A percentile compares a stretch with the other conserved stretches of the same genome.
Conservation (phyloP, 2,113 vertebrate species). For the Apaloderma vittatum region DNA sequence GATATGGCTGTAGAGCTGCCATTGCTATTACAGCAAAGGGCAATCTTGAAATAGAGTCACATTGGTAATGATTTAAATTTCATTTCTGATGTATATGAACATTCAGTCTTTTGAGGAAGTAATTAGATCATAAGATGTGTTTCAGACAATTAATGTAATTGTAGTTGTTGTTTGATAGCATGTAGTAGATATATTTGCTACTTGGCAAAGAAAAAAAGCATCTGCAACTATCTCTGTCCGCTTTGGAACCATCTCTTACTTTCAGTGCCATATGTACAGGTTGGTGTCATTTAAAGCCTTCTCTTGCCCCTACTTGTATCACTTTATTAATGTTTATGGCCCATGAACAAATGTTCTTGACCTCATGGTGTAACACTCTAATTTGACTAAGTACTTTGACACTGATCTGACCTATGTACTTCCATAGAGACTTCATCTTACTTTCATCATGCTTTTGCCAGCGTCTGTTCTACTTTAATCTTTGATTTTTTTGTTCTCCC, state of each 20-base stretch:
- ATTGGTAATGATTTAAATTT: constrained; percentile 23
- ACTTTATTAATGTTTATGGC: not conserved
- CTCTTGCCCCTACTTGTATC: not conserved
- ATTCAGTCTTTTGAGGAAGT: constrained; percentile 15
- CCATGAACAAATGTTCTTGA: not conserved
- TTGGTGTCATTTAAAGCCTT: not conserved
- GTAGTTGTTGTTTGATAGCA: not conserved
- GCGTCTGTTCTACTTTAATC: not conserved
- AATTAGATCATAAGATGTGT: not conserved
- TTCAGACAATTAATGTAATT: not conserved
- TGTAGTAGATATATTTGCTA: not conserved
- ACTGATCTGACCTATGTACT: not conserved
- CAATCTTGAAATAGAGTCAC: constrained; percentile 44
- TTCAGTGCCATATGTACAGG: not conserved
- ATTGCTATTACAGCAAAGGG: constrained; percentile 32
- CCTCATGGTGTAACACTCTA: not conserved
- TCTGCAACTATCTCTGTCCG: not conserved
- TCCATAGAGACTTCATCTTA: not conserved
- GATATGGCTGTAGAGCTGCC: constrained; percentile 9
- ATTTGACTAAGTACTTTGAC: not conserved
- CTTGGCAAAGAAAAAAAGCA: not conserved
- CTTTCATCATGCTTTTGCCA: not conserved
- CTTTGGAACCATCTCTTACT: not conserved
- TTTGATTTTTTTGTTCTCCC: constrained; percentile 17
- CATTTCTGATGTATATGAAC: not conserved